Evolutionary conservation across 2,113 vertebrate species (phyloP).

Genomic region (Gadus macrocephalus): DNA sequence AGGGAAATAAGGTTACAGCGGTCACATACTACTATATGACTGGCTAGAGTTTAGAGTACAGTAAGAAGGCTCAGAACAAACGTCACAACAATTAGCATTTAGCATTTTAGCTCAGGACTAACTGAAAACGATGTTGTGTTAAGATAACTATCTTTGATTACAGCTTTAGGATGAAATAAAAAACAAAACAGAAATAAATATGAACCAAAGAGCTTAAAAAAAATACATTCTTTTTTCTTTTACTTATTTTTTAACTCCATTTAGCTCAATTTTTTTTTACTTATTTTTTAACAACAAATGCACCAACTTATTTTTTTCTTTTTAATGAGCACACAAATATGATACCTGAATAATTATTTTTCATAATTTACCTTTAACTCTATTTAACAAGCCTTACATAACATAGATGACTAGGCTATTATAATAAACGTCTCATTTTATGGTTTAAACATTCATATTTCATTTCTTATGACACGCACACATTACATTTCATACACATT

Average conservation of each 20-base stretch:
- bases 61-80: slow-evolving; percentile 87
- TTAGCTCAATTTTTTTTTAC: slow-evolving; percentile 76
- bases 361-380: slow-evolving; percentile 69
- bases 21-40: slow-evolving; percentile 89
- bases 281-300: slow-evolving; percentile 67
- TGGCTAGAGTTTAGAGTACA: slow-evolving; percentile 88
- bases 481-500: slow-evolving; percentile 61
- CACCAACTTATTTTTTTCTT: slow-evolving; percentile 70
- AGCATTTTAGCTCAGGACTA: slow-evolving; percentile 90
- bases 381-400: slow-evolving; percentile 70
- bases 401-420: slow-evolving; percentile 55
- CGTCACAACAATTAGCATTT: slow-evolving; percentile 91
- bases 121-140: slow-evolving; percentile 78
- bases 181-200: slow-evolving; percentile 88
- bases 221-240: slow-evolving; percentile 80
- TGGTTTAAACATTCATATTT: slow-evolving; percentile 69
- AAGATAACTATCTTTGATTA: slow-evolving; percentile 80
- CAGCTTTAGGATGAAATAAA: slow-evolving; percentile 58
- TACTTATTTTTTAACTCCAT: slow-evolving; percentile 80
- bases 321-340: slow-evolving; percentile 66
- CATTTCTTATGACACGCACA: slow-evolving; percentile 58
- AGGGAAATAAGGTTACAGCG: slow-evolving; percentile 98
- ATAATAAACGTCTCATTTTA: slow-evolving; percentile 58
- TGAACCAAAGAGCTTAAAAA: slow-evolving; percentile 90
- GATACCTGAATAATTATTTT: slow-evolving; percentile 60